Percentiles rank a stretch among this genome's conserved stretches.
These are phyloP conservation scores for Manacus vitellinus DNA, from an alignment of 2,113 vertebrate species.

Conservation along the genomic window DNA sequence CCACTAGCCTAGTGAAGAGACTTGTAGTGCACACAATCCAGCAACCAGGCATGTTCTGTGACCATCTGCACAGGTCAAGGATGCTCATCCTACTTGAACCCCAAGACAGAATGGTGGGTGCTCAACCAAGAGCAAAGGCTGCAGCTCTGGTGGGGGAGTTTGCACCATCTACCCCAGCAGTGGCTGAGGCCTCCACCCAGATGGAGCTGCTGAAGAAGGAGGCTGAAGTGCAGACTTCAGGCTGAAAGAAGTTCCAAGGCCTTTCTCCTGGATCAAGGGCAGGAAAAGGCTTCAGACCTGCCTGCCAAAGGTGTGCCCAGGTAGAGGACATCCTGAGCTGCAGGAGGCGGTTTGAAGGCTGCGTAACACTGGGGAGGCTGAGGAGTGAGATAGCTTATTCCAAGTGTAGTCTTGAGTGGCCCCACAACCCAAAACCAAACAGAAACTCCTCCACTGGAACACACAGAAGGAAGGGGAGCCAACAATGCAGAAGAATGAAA, in stretches of 20 bases:
- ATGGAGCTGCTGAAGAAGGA: neutral
- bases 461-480: neutral
- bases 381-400: neutral
- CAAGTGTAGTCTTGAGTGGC: neutral
- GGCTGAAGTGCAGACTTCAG: neutral
- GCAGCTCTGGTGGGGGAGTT: neutral
- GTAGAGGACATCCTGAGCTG: neutral
- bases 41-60: neutral
- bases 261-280: neutral
- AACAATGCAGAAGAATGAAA: neutral
- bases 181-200: neutral
- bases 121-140: neutral
- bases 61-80: neutral
- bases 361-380: neutral
- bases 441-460: neutral
- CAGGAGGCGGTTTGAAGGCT: neutral
- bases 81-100: neutral
- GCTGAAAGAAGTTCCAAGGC: neutral
- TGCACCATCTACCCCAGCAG: neutral
- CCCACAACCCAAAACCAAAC: neutral
- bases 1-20: neutral
- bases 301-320: neutral
- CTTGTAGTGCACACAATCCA: neutral
- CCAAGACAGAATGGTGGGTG: neutral
- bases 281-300: neutral